Evolutionary conservation across 2,888 invertebrate species (phyloP), one percentile per base, ranked within the genome.

Genomic region (Matsumyia berberina): DNA sequence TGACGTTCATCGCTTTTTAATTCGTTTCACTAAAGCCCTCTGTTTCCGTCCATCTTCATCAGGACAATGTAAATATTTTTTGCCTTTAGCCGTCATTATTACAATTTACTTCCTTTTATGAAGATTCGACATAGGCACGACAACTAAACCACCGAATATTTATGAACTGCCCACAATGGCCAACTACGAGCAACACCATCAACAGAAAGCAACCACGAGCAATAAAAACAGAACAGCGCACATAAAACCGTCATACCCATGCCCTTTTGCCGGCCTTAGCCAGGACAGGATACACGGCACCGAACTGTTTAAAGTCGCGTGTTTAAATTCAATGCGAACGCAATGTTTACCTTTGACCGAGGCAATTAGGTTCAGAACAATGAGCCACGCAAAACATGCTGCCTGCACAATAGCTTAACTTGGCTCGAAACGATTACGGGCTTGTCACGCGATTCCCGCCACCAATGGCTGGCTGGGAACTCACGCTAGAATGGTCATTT

Each of bases 121-220:
- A 83, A 73, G 73, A 79, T 83, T 79, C 64, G 83, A 79, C 79
- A 79, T 58, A 83, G 79, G 78, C 83, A 83, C 83, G 83, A 83
- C 83, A 83, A 83, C 83, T 74, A 69, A 83, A 83, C 79, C 73
- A 79, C 79, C 79, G 42, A 74, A 79, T 83, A 79, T 83, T 83
- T 83, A 83, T 83, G 83, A 79, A 83, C 83, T 83, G 55, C 49
- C 67, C 83, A 69, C 83, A 78, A 62, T 73, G 49, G 57, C 49
- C 83, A 67, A 83, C 69, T 83, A 73, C 78, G 51, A n/a, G 17
- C 42, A 73, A 73, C 60, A 72, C 67, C 72, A 66, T n/a, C n/a
- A n/a, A n/a, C 19, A 67, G 58, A 39, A 64, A 76, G 17, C 2
- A 69, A 42, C 57, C 53, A 24, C 37, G 15, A 44, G 58, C 44